phyloP scores from a whole-genome alignment of 2,888 invertebrate genomes.

The Sinodicranocentrus sp. region DNA sequence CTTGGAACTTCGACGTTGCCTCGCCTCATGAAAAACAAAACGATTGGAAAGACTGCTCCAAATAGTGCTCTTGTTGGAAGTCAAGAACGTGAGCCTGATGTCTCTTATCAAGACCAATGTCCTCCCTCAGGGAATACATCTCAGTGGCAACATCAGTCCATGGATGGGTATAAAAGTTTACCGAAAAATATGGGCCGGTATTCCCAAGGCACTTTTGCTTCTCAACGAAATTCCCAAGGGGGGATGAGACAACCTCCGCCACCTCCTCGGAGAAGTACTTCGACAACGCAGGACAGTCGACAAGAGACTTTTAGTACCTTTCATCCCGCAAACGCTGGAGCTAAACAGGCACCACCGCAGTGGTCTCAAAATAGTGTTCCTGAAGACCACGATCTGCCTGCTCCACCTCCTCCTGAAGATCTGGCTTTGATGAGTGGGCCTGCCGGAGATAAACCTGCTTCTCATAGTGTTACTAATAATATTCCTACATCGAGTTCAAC shows the following conservation, averaged over 20 bases:
- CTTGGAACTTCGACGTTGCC: constrained; percentile 84
- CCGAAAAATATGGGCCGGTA: constrained; percentile 74
- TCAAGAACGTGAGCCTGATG: constrained; percentile 10
- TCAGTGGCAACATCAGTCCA: constrained; percentile 58
- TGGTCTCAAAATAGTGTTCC: constrained; percentile 27
- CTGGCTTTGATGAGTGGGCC: constrained; percentile 46
- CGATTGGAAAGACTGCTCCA: constrained; percentile 80
- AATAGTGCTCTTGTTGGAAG: not conserved
- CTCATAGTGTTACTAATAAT: constrained; percentile 31
- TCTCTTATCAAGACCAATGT: constrained; percentile 42
- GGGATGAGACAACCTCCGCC: constrained; percentile 73
- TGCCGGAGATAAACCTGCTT: constrained; percentile 37
- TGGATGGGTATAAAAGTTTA: constrained; percentile 74
- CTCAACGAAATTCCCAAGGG: not conserved
- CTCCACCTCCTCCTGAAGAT: constrained; percentile 77
- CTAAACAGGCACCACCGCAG: constrained; percentile 13
- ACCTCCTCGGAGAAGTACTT: constrained; percentile 73
- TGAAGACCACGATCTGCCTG: constrained; percentile 70
- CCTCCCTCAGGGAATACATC: not conserved
- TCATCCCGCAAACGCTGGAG: constrained; percentile 35
- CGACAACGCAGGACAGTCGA: constrained; percentile 42
- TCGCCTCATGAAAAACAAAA: constrained; percentile 89
- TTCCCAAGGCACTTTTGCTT: constrained; percentile 42
- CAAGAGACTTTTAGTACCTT: constrained; percentile 66
- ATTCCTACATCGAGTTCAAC: constrained; percentile 64